phyloP scores from a whole-genome alignment of 2,888 invertebrate species.

The Cryptocephalus moraei region DNA sequence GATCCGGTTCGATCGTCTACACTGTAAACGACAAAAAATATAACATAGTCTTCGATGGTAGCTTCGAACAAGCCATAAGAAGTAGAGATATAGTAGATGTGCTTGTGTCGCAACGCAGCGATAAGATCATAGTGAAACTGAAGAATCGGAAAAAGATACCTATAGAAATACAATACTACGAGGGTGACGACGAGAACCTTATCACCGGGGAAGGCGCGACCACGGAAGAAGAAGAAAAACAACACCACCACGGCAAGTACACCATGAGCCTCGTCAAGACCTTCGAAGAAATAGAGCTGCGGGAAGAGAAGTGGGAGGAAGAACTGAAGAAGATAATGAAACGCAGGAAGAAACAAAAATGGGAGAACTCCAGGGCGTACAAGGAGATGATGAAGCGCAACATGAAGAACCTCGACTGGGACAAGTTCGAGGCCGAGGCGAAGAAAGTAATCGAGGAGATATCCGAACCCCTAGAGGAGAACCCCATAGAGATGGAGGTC shows the following conservation, averaged over 20 bases:
- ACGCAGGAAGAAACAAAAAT: slow-evolving; percentile 31
- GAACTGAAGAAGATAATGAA: slow-evolving; percentile 32
- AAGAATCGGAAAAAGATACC: slow-evolving; percentile 68
- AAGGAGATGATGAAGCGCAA: slow-evolving; percentile 53
- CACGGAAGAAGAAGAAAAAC: slow-evolving; percentile 44
- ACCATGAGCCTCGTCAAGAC: slow-evolving; percentile 59
- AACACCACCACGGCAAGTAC: slow-evolving; percentile 44
- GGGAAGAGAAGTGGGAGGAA: slow-evolving; percentile 54
- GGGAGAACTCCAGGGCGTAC: slow-evolving; percentile 41
- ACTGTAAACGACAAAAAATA: slow-evolving; percentile 64
- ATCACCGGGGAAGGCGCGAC: slow-evolving; percentile 64
- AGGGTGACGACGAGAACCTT: slow-evolving; percentile 40
- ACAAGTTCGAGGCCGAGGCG: slow-evolving; percentile 50
- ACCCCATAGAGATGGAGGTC: slow-evolving; percentile 40
- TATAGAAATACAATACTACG: slow-evolving; percentile 36
- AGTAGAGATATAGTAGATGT: slow-evolving; percentile 70
- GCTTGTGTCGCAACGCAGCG: slow-evolving; percentile 65
- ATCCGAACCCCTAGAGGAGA: slow-evolving; percentile 25
- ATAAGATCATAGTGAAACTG: slow-evolving; percentile 61
- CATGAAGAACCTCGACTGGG: slow-evolving; percentile 55
- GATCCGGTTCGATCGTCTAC: slow-evolving; percentile 57
- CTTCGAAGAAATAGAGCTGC: slow-evolving; percentile 66
- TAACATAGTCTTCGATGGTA: slow-evolving; percentile 63
- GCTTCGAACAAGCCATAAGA: slow-evolving; percentile 63
- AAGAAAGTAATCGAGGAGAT: slow-evolving; percentile 40